These are phyloP conservation scores for Lagorchestes hirsutus DNA, from an alignment of 2,797 vertebrate genomes.

Conservation along the genomic window DNA sequence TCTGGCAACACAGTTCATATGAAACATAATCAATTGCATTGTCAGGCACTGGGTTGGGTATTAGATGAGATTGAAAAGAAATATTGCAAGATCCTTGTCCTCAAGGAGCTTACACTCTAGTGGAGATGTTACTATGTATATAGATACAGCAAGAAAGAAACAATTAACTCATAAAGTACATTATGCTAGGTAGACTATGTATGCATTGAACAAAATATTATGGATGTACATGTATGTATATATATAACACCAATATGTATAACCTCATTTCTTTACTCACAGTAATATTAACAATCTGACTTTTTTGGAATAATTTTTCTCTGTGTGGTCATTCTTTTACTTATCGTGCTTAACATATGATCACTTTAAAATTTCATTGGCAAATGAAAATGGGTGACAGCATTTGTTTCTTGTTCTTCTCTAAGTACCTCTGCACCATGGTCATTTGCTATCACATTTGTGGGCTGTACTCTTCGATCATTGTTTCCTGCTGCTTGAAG, in stretches of 20 bases:
- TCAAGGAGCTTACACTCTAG: not conserved
- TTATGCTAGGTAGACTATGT: not conserved
- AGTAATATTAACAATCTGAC: not conserved
- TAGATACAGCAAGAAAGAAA: not conserved
- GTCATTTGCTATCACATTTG: constrained; percentile 32
- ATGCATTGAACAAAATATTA: not conserved
- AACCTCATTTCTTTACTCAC: not conserved
- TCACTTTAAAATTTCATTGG: constrained; percentile 25
- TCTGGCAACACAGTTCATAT: not conserved
- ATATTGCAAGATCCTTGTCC: constrained; percentile 13
- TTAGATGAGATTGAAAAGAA: constrained; percentile 12
- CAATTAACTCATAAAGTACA: constrained; percentile 6
- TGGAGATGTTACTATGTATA: not conserved
- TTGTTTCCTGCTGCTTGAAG: constrained; percentile 48
- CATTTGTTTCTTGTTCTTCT: constrained; percentile 19
- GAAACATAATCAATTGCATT: constrained; percentile 14
- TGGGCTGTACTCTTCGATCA: constrained; percentile 24
- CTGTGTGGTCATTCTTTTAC: not conserved
- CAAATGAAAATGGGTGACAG: constrained; percentile 34
- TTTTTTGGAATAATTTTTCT: not conserved
- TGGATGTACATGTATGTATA: not conserved
- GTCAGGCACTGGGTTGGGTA: not conserved
- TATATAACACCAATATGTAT: not conserved
- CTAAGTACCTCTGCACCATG: not conserved
- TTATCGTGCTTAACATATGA: not conserved